Evolutionary conservation across 2,888 invertebrate species (phyloP).

Genomic region (Lycaena phlaeas): DNA sequence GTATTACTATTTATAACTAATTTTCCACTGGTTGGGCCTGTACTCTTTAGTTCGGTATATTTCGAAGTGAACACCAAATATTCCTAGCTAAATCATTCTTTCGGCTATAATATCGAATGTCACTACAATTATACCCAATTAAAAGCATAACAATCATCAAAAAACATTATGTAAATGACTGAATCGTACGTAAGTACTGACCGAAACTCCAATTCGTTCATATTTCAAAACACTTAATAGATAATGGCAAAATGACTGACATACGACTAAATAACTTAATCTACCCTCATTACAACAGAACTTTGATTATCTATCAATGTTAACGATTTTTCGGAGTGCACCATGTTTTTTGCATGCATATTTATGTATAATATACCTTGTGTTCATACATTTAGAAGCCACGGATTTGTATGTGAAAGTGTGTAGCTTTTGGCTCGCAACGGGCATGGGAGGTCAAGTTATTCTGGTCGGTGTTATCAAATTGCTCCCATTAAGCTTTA

Average conservation of each 20-base stretch:
- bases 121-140: too few relatives aligned
- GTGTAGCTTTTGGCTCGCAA: conserved; percentile 21
- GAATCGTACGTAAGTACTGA: too few relatives aligned
- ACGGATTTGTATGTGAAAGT: conserved; percentile 12
- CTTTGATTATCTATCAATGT: conserved; percentile 29
- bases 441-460: conserved; percentile 27
- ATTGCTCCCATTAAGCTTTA: conserved; percentile 27
- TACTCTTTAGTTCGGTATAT: too few relatives aligned
- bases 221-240: conserved; percentile 49
- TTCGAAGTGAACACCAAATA: too few relatives aligned
- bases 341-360: conserved; percentile 11
- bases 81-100: too few relatives aligned
- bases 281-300: conserved; percentile 29
- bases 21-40: too few relatives aligned
- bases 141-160: too few relatives aligned
- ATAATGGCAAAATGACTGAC: conserved; percentile 49
- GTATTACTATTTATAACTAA: too few relatives aligned
- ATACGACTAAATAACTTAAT: conserved; percentile 62
- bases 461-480: conserved; percentile 34
- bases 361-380: conserved; percentile 14
- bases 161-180: too few relatives aligned
- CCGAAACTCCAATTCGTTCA: too few relatives aligned
- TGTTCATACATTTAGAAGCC: background rate
- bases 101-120: too few relatives aligned
- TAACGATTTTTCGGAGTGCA: conserved; percentile 22